phyloP scores from a whole-genome alignment of 1,140 invertebrate genomes.

The Aphis gossypii region DNA sequence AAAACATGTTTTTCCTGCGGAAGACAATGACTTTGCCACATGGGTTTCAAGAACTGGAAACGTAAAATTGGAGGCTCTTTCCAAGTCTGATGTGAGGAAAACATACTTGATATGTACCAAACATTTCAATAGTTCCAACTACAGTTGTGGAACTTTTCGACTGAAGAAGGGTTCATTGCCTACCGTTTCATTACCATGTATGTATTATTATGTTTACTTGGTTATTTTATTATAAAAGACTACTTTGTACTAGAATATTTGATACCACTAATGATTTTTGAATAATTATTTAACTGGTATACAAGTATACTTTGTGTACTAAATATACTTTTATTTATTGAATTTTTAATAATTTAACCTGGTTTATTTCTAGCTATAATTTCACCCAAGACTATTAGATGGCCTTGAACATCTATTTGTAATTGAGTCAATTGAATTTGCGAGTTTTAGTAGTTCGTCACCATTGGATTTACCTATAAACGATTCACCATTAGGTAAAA shows the following conservation, averaged over 20 bases:
- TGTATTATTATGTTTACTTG: too few species aligned
- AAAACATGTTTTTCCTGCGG: not conserved
- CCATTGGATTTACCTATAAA: not conserved
- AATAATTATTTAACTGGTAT: too few species aligned
- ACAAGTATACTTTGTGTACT: too few species aligned
- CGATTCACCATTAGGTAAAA: slow-evolving; percentile 8
- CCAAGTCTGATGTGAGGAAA: not conserved
- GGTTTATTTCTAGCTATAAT: not conserved
- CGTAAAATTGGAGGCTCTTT: not conserved
- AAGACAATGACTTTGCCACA: not conserved
- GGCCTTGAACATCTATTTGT: not conserved
- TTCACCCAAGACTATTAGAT: not conserved
- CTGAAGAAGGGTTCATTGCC: too few species aligned
- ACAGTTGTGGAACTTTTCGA: too few species aligned
- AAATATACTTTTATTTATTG: too few species aligned
- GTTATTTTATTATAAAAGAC: too few species aligned
- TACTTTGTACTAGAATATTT: too few species aligned
- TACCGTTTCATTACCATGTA: too few species aligned
- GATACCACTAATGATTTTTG: too few species aligned
- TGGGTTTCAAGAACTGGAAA: slow-evolving; percentile 9
- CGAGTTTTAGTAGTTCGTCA: not conserved
- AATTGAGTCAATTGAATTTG: not conserved
- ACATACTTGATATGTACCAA: not conserved
- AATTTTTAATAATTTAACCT: too few species aligned
- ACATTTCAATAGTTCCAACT: too few species aligned